Evolutionary conservation across 2,888 invertebrate genomes (phyloP).

Genomic region (Pantelozetes paolii): DNA sequence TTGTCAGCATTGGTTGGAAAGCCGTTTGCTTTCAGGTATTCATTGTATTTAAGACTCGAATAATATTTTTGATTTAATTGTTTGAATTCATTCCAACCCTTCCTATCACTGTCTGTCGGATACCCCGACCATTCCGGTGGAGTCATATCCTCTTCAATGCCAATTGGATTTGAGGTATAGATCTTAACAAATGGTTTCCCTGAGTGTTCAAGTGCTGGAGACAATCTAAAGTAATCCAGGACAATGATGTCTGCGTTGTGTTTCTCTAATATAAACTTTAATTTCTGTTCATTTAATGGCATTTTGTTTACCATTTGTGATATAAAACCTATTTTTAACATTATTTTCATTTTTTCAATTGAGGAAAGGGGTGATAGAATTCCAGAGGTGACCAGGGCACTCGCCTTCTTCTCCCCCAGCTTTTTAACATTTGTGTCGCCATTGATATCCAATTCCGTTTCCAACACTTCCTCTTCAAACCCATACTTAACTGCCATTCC

Average conservation of each 20-base stretch:
- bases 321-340: not conserved
- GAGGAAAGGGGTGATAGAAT: no score
- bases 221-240: not conserved
- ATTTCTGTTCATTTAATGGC: no score
- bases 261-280: not conserved
- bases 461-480: not conserved
- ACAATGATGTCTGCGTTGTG: not conserved
- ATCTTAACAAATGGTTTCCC: not conserved
- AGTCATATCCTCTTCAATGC: not conserved
- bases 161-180: not conserved
- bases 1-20: no score
- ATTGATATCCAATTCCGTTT: not conserved
- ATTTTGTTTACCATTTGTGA: not conserved
- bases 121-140: not conserved
- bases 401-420: no score
- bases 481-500: constrained; percentile 16
- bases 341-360: not conserved
- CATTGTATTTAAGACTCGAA: not conserved
- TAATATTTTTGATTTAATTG: constrained; percentile 7
- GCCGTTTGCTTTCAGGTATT: not conserved
- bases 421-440: no score
- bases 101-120: not conserved
- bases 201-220: not conserved
- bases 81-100: constrained; percentile 19
- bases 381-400: not conserved